Evolutionary conservation across 2,797 vertebrate genomes (phyloP).

Genomic region (Bucorvus abyssinicus): DNA sequence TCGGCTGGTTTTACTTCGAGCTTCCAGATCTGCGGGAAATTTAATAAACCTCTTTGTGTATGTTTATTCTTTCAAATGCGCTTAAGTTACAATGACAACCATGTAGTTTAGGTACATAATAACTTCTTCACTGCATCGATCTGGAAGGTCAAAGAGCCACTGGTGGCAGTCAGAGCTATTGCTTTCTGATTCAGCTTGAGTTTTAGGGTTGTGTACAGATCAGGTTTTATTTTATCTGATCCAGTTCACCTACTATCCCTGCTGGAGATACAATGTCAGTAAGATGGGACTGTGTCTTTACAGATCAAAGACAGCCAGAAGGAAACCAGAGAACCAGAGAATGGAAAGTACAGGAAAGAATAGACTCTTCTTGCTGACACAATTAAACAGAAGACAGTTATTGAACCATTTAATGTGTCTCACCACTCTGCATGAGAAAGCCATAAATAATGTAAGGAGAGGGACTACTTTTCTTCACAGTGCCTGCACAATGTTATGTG

Average conservation of each 20-base stretch:
- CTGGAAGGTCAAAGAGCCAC: slow-evolving; percentile 4
- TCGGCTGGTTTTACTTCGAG: neutral
- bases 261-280: slow-evolving; percentile 8
- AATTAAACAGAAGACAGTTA: slow-evolving; percentile 47
- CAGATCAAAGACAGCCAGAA: slow-evolving; percentile 7
- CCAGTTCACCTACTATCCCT: neutral
- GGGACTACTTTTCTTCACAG: slow-evolving; percentile 4
- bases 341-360: slow-evolving; percentile 16
- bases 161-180: neutral
- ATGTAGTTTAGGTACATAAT: neutral
- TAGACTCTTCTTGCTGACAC: slow-evolving; percentile 25
- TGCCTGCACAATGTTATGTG: neutral
- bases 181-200: neutral
- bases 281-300: slow-evolving; percentile 3
- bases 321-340: neutral
- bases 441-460: slow-evolving; percentile 52
- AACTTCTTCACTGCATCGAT: neutral
- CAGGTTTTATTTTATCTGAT: slow-evolving; percentile 22
- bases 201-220: neutral
- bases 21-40: neutral
- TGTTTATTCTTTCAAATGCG: neutral
- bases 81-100: neutral
- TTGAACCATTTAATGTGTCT: slow-evolving; percentile 49
- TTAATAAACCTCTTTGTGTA: neutral
- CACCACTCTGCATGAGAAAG: slow-evolving; percentile 31